Percentiles rank a stretch among this genome's conserved stretches.
phyloP scores from a whole-genome alignment of 2,888 invertebrate species.

The Drosophila tanythrix region DNA sequence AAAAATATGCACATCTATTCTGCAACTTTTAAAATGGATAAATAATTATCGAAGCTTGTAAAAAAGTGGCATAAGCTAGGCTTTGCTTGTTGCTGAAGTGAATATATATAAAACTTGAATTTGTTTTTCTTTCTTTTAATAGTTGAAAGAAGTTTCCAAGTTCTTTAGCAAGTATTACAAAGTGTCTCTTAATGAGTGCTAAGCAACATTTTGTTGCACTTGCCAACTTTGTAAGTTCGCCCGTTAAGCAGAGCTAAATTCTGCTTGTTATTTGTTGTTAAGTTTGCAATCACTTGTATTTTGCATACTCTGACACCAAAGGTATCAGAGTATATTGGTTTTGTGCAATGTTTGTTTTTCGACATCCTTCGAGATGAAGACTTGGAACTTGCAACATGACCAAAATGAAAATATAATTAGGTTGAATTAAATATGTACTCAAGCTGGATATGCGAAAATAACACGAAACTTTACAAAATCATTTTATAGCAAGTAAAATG shows the following conservation, averaged over 20 bases:
- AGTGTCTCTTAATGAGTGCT: neutral
- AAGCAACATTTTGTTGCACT: conserved; percentile 1
- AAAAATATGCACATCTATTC: neutral
- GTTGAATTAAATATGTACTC: neutral
- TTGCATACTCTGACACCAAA: neutral
- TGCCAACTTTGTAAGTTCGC: conserved; percentile 2
- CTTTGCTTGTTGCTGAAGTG: neutral
- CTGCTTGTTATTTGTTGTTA: neutral
- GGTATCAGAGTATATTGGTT: neutral
- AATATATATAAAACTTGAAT: neutral
- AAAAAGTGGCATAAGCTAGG: neutral
- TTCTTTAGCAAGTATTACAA: neutral
- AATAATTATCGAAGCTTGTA: neutral
- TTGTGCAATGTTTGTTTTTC: neutral
- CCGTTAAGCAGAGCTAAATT: neutral
- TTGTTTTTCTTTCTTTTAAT: neutral
- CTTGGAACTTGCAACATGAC: no score
- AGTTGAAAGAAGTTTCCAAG: conserved; percentile 1
- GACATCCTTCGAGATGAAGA: no score
- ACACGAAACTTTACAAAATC: neutral
- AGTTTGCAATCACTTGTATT: neutral
- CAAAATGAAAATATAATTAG: neutral
- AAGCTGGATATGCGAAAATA: neutral
- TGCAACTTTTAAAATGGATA: neutral
- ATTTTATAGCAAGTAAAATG: neutral